Percentiles rank a stretch among this genome's conserved stretches.
These are phyloP conservation scores for Calypte anna DNA, from an alignment of 2,113 vertebrate species.

Conservation along the genomic window DNA sequence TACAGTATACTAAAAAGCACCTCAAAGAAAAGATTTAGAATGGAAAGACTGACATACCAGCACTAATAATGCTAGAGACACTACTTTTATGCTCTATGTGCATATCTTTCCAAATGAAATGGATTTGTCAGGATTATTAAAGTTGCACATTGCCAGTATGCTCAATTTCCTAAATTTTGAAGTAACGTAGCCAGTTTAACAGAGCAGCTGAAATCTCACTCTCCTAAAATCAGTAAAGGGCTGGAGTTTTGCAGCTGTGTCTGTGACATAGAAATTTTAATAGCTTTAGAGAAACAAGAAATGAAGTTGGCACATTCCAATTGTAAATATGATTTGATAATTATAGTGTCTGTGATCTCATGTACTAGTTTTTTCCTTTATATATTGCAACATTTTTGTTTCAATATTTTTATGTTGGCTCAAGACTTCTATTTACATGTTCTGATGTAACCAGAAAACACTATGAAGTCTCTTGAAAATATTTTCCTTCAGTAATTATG, in stretches of 20 bases:
- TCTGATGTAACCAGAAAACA: constrained; percentile 11
- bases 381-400: not conserved
- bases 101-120: not conserved
- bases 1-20: not conserved
- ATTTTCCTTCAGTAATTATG: not conserved
- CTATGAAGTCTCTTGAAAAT: not conserved
- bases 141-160: not conserved
- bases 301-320: constrained; percentile 2
- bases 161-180: not conserved
- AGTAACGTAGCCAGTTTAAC: not conserved
- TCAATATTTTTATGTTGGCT: constrained; percentile 36
- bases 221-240: not conserved
- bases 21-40: not conserved
- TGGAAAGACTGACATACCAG: not conserved
- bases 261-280: not conserved
- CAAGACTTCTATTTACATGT: constrained; percentile 13
- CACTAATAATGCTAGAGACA: not conserved
- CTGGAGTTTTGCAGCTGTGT: constrained; percentile 40
- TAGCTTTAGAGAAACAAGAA: constrained; percentile 31
- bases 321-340: constrained; percentile 9
- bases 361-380: constrained; percentile 3
- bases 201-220: not conserved
- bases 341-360: constrained; percentile 46
- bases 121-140: not conserved
- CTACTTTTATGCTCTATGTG: not conserved